A percentile compares a stretch with the other conserved stretches of the same genome.
Conservation (phyloP, 2,888 invertebrate species). For the Homarus gammarus region DNA sequence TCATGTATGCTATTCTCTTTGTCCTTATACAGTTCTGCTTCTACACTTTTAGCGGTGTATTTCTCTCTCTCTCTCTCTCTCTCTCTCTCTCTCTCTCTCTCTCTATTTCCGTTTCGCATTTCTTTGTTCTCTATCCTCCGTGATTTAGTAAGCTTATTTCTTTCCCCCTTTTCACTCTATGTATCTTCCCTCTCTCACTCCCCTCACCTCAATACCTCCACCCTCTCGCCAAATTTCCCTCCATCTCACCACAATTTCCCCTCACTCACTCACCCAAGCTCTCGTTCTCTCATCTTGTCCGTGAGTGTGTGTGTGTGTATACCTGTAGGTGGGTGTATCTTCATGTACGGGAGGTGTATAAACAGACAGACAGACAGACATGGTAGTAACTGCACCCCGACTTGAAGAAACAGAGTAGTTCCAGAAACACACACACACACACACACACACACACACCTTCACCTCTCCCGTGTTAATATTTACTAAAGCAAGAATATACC, state of each 20-base stretch:
- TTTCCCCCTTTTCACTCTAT: conserved; percentile 13
- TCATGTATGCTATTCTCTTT: neutral
- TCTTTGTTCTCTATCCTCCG: neutral
- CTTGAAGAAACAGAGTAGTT: too few species aligned
- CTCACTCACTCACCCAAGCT: too few species aligned
- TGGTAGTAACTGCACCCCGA: too few species aligned
- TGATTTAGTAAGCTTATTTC: too few species aligned
- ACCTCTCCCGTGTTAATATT: too few species aligned
- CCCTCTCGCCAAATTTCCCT: too few species aligned
- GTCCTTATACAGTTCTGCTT: neutral
- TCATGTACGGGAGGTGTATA: neutral
- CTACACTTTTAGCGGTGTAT: conserved; percentile 4
- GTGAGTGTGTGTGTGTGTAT: conserved; percentile 48
- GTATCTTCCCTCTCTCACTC: neutral
- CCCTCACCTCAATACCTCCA: neutral
- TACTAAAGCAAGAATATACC: too few species aligned
- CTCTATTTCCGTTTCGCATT: neutral
- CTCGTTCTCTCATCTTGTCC: conserved; percentile 27
- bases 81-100: conserved; percentile 18
- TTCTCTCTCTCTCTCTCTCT: conserved; percentile 19
- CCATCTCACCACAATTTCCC: too few species aligned
- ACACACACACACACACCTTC: too few species aligned
- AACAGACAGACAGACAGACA: neutral
- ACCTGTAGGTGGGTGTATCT: conserved; percentile 39
- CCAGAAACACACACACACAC: too few species aligned